Percentiles rank a stretch among this genome's conserved stretches.
These are phyloP conservation scores for Sebastes trivittatus DNA, from an alignment of 2,797 vertebrate species.

Conservation along the genomic window DNA sequence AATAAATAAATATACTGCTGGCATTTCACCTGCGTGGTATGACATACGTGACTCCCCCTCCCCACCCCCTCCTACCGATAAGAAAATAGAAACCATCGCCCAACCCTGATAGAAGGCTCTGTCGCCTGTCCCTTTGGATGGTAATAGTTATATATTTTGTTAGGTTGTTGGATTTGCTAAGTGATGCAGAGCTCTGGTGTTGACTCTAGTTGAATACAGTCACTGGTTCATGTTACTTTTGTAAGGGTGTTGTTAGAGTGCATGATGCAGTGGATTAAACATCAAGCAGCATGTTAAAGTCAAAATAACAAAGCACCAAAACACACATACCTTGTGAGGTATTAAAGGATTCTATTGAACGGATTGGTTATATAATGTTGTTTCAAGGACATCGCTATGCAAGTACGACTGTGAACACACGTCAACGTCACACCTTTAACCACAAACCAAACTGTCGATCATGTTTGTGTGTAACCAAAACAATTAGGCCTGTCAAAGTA, in stretches of 20 bases:
- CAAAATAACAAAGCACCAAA: neutral
- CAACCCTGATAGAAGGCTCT: neutral
- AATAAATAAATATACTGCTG: too few species aligned
- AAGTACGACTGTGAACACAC: neutral
- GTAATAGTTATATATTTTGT: neutral
- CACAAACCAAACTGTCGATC: neutral
- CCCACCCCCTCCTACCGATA: too few species aligned
- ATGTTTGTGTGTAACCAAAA: neutral
- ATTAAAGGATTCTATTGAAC: neutral
- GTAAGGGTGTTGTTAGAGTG: neutral
- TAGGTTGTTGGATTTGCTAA: neutral
- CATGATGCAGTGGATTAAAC: neutral
- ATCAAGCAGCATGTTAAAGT: neutral
- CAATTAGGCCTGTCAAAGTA: conserved; percentile 6
- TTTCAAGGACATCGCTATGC: neutral
- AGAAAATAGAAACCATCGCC: neutral
- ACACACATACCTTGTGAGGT: neutral
- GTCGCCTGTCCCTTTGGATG: neutral
- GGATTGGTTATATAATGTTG: neutral
- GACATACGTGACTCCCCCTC: too few species aligned
- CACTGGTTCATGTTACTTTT: neutral
- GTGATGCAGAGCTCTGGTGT: neutral
- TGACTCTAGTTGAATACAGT: neutral
- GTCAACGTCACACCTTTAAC: neutral
- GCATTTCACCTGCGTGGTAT: too few species aligned